Conservation (phyloP, 2,888 invertebrate genomes). For the Drosophila formosana region DNA sequence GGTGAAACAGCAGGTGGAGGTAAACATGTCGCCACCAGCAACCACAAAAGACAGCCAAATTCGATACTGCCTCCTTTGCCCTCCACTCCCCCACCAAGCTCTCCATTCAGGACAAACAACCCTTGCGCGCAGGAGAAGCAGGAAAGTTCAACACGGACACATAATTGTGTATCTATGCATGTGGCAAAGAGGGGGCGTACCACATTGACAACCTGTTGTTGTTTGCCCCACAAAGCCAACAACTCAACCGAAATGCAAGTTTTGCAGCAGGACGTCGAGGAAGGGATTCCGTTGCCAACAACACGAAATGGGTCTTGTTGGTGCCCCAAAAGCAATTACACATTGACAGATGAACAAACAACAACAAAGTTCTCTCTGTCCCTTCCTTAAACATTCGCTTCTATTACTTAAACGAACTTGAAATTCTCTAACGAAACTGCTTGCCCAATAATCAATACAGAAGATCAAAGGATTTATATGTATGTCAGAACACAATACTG, state of each 20-base stretch:
- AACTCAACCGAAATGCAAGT: constrained; percentile 22
- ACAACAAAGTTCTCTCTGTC: constrained; percentile 8
- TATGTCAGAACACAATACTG: neutral
- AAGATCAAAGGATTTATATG: neutral
- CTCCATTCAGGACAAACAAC: constrained; percentile 21
- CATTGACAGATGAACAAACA: constrained; percentile 35
- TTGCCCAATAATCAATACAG: constrained; percentile 7
- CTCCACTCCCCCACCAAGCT: neutral
- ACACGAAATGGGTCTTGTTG: constrained; percentile 35
- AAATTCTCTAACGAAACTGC: constrained; percentile 35
- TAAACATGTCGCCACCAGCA: constrained; percentile 49
- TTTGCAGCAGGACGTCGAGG: constrained; percentile 10
- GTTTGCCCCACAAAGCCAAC: constrained; percentile 30
- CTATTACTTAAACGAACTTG: constrained; percentile 12
- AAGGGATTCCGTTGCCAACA: constrained; percentile 20
- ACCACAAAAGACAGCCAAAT: constrained; percentile 50
- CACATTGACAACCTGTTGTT: constrained; percentile 74
- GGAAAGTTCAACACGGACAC: constrained; percentile 22
- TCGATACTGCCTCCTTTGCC: constrained; percentile 19
- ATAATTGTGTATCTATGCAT: constrained; percentile 61
- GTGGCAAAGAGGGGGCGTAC: constrained; percentile 43
- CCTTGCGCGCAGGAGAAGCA: constrained; percentile 22
- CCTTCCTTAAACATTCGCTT: neutral
- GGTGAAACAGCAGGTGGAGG: constrained; percentile 4
- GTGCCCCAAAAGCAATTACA: constrained; percentile 38